Conservation (phyloP, 1,140 invertebrate species). For the Leptopilina clavipes region DNA sequence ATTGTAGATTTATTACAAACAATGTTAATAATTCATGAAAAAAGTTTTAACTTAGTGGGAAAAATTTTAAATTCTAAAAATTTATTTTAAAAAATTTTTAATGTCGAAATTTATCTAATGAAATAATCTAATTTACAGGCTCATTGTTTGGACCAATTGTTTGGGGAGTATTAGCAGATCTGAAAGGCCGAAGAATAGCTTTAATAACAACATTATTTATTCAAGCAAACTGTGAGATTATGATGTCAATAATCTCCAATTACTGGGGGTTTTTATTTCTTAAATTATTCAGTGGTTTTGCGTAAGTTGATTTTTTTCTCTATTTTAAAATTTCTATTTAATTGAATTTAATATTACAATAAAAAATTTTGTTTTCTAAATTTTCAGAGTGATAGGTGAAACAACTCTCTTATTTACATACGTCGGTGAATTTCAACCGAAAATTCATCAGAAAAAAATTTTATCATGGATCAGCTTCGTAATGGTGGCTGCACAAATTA, state of each 20-base stretch:
- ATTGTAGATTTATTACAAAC: no score
- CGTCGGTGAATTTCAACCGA: conserved; percentile 70
- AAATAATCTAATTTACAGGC: conserved; percentile 62
- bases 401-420: conserved; percentile 66
- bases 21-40: no score
- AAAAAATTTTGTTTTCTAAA: background rate
- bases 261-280: conserved; percentile 76
- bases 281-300: conserved; percentile 77
- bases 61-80: background rate
- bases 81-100: no score
- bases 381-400: conserved; percentile 67
- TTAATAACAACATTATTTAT: conserved; percentile 74
- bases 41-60: no score
- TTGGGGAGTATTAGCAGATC: conserved; percentile 78
- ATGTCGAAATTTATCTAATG: background rate
- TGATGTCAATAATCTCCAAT: conserved; percentile 74
- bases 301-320: conserved; percentile 68
- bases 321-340: no score
- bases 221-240: conserved; percentile 73
- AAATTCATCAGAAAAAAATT: conserved; percentile 61
- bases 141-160: conserved; percentile 78
- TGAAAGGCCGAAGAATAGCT: conserved; percentile 73
- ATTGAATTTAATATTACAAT: background rate
- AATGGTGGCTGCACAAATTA: conserved; percentile 64
- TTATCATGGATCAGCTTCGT: conserved; percentile 68